A percentile compares a stretch with the other conserved stretches of the same genome.
Evolutionary conservation across 2,888 invertebrate species (phyloP).

Genomic region (Syritta pipiens): DNA sequence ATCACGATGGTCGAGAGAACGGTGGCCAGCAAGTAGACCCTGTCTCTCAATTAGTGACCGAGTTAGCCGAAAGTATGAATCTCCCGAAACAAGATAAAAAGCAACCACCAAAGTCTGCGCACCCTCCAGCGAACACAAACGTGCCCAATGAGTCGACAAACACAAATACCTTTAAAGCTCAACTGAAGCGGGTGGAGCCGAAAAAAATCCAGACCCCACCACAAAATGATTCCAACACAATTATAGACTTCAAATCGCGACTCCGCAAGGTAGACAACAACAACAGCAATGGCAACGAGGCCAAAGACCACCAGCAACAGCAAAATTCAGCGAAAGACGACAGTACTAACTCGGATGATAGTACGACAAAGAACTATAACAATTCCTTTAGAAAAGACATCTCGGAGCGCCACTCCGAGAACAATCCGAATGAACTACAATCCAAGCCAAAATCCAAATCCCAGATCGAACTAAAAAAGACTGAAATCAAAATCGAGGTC

Average conservation of each 20-base stretch:
- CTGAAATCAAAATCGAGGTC: constrained; percentile 80
- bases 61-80: constrained; percentile 91
- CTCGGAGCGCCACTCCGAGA: constrained; percentile 54
- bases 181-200: constrained; percentile 87
- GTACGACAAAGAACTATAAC: constrained; percentile 64
- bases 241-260: constrained; percentile 91
- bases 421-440: constrained; percentile 66
- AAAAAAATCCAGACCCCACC: constrained; percentile 81
- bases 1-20: constrained; percentile 66
- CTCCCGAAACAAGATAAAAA: constrained; percentile 79
- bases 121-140: constrained; percentile 64
- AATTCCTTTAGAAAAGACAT: constrained; percentile 67
- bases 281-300: constrained; percentile 69
- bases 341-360: constrained; percentile 67
- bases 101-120: constrained; percentile 51
- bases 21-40: constrained; percentile 82
- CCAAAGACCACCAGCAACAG: constrained; percentile 72
- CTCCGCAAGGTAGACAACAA: constrained; percentile 88
- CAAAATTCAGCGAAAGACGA: constrained; percentile 70
- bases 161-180: constrained; percentile 82
- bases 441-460: constrained; percentile 67
- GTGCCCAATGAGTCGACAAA: constrained; percentile 70
- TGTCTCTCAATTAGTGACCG: constrained; percentile 89
- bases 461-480: constrained; percentile 77
- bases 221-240: constrained; percentile 82